Conservation (phyloP, 1,140 invertebrate genomes). For the Drosophila sucinea region DNA sequence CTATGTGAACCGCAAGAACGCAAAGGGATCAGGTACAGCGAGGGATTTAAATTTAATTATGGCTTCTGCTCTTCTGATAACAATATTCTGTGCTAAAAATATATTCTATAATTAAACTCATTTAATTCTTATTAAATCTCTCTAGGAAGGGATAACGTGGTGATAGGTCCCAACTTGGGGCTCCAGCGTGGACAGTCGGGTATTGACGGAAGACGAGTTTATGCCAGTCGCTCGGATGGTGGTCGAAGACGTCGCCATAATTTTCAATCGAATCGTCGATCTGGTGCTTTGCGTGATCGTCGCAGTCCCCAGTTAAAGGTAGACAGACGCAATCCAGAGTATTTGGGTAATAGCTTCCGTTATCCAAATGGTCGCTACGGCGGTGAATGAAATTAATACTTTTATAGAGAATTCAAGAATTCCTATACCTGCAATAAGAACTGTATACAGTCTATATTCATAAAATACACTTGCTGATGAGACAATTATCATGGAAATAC, state of each 20-base stretch:
- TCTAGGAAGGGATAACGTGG: conserved; percentile 38
- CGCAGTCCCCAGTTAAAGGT: conserved; percentile 39
- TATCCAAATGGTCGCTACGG: conserved; percentile 40
- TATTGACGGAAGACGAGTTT: not conserved
- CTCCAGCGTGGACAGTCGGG: conserved; percentile 27
- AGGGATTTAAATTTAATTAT: not conserved
- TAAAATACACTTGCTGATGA: not conserved
- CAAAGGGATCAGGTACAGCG: conserved; percentile 22
- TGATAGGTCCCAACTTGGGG: conserved; percentile 38
- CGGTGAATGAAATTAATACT: not conserved
- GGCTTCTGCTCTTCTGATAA: not conserved
- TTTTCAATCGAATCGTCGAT: conserved; percentile 10
- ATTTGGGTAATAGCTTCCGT: conserved; percentile 16
- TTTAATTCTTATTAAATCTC: not conserved
- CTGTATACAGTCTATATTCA: conserved; percentile 2
- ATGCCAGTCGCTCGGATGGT: conserved; percentile 20
- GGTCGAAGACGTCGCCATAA: conserved; percentile 22
- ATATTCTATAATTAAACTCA: not conserved
- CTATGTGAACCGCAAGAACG: conserved; percentile 40
- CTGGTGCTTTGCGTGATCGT: conserved; percentile 26
- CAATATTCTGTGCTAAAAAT: not conserved
- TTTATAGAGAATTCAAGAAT: no score
- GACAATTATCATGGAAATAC: no score
- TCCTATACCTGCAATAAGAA: not conserved
- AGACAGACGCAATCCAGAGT: conserved; percentile 34